Base-by-base conservation (phyloP, 2,113 vertebrate genomes). In the Urocolius indicus region DNA sequence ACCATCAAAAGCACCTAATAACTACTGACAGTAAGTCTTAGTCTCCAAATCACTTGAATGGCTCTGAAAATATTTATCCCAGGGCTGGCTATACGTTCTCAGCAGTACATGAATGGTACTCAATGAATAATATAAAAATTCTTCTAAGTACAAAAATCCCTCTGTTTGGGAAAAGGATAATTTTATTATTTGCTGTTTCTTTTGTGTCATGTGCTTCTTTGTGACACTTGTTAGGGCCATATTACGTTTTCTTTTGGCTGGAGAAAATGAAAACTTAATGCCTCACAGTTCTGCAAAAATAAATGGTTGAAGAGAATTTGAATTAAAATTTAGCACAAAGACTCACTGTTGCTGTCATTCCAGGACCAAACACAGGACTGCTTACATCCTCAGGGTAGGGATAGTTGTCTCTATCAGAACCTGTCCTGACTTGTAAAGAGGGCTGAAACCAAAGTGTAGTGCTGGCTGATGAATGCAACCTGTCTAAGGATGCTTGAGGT, bases 151-250 rank as follows among this genome's bases (percentile, higher is more conserved):
- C 34, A 90, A 81, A 94, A 84, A 58, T 82, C 16, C 67, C 69
- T 85, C 26, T 84, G 45, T 82, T 92, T n/a, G 23, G 41, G 29
- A 91, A 72, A 89, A 93, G 67, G 24, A 77, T 87, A 63, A 89
- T 95, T 87, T 94, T 73, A 77, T 84, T 43, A 29, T 49, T 83
- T 91, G 83, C 48, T 45, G 24, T 84, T 93, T 94, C 69, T 85
- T 80, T 76, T 71, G 48, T 16, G 65, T 43, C 48, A 72, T 82
- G 63, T 67, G 46, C 69, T 83, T 63, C 74, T 91, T 73, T 67
- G 61, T 84, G 85, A 68, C 91, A 96, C 85, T 58, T 96, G 63
- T 77, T 87, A 46, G 69, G 65, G 72, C 83, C 82, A 84, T 86
- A 94, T 83, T 78, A 48, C 20, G 19, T 82, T 61, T 45, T 84